phyloP scores from a whole-genome alignment of 2,888 invertebrate species.

The Nysson spinosus region DNA sequence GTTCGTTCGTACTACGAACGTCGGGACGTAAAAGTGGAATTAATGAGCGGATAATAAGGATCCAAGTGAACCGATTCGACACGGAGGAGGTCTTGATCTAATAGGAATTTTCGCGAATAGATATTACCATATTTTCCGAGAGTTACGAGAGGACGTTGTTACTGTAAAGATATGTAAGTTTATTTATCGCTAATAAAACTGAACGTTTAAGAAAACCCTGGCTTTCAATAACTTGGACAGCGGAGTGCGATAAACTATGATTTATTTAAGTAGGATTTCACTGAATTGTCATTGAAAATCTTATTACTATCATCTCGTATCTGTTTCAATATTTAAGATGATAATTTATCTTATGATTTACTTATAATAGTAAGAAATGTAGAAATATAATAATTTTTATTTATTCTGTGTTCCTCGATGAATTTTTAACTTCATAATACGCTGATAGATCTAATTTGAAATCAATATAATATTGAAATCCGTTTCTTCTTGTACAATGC shows the following conservation, averaged over 20 bases:
- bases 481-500: no score
- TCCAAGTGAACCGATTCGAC: conserved; percentile 8
- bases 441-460: no score
- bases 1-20: conserved; percentile 21
- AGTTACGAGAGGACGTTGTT: conserved; percentile 75
- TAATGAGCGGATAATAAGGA: conserved; percentile 4
- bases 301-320: no score
- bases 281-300: no score
- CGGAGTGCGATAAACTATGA: no score
- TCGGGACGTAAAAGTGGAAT: background rate
- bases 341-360: no score
- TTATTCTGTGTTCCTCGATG: background rate
- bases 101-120: conserved; percentile 69
- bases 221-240: no score
- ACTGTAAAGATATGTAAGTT: conserved; percentile 77
- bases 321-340: no score
- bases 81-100: conserved; percentile 45
- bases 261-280: no score
- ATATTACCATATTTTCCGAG: conserved; percentile 76
- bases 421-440: background rate
- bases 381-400: no score
- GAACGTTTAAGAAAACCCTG: conserved; percentile 63
- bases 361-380: no score
- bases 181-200: conserved; percentile 77
- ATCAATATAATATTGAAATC: no score